Evolutionary conservation across 2,797 vertebrate genomes (phyloP), one percentile per base, ranked within the genome.

Genomic region (Eleutherodactylus coqui): DNA sequence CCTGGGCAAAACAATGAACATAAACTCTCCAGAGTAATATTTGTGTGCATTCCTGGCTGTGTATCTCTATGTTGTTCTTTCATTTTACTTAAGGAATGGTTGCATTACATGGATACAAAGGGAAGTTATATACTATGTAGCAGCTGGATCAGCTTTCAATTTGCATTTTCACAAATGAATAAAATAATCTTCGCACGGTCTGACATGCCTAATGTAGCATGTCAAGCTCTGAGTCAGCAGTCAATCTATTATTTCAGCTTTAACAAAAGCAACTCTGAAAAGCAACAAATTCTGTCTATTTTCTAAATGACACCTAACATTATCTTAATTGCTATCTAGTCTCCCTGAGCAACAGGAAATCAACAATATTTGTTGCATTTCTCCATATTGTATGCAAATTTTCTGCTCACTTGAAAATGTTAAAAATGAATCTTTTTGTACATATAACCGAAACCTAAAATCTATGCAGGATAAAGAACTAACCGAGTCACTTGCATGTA

Each of bases 171-270:
- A 24, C 51, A 24, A 53, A 58, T 27, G 10, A 58, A 58, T 58
- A 27, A 58, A 58, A n/a, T 58, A n/a, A 58, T 58, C 55, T 27
- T 58, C 55, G 10, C 24, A 27, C 55, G 27, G 27, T 27, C 55
- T 58, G 55, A 58, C 55, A 58, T n/a, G 55, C 6, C n/a, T 58
- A 13, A 58, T 27, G 55, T 58, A 58, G 24, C 55, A 27, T 58
- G n/a, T 58, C n/a, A n/a, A 27, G 51, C 51, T 53, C 51, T 53
- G 55, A 62, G 60, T 62, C 60, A 62, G 60, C 60, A 62, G 29
- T 32, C 27, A 62, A 13, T 62, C 27, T 29, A 62, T 62, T 32
- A 62, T 62, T 62, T 62, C 29, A 60, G 24, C 24, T 60, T 60
- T 27, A 29, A 60, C 29, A 62, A 62, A 62, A n/a, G n/a, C 11